phyloP scores from a whole-genome alignment of 2,113 vertebrate species.

The Circaetus cinerascens region DNA sequence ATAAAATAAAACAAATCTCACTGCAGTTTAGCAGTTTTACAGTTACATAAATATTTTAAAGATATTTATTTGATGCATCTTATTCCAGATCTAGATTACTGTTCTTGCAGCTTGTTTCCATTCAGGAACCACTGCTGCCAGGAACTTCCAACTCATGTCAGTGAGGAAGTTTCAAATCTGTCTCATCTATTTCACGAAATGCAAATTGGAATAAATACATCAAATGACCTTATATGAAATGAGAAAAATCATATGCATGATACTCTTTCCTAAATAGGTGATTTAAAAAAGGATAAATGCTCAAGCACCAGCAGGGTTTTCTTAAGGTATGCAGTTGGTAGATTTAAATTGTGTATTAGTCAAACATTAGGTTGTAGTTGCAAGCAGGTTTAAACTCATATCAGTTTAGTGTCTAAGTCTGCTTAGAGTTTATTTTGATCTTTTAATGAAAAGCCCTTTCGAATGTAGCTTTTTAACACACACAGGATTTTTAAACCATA shows the following conservation, averaged over 20 bases:
- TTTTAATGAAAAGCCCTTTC: background rate
- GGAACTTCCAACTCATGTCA: background rate
- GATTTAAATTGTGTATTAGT: background rate
- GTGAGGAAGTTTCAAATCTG: background rate
- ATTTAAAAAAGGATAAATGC: background rate
- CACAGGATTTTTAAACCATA: background rate
- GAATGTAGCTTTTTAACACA: background rate
- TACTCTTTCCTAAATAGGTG: background rate
- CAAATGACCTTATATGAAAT: background rate
- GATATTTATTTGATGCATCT: background rate
- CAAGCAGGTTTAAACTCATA: background rate
- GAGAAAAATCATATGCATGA: rapidly evolving
- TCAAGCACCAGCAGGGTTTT: background rate
- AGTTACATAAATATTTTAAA: background rate
- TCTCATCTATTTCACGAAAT: background rate
- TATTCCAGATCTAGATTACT: background rate
- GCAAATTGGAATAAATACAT: background rate
- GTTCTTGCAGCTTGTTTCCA: background rate
- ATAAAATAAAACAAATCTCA: background rate
- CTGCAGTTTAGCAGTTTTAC: background rate
- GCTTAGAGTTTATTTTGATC: background rate
- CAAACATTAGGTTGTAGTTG: background rate
- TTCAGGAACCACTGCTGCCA: background rate
- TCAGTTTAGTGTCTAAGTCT: background rate
- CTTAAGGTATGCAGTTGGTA: background rate